These are phyloP conservation scores for Chaetogeoica ovagalla DNA, from an alignment of 2,888 invertebrate genomes.

Conservation along the genomic window DNA sequence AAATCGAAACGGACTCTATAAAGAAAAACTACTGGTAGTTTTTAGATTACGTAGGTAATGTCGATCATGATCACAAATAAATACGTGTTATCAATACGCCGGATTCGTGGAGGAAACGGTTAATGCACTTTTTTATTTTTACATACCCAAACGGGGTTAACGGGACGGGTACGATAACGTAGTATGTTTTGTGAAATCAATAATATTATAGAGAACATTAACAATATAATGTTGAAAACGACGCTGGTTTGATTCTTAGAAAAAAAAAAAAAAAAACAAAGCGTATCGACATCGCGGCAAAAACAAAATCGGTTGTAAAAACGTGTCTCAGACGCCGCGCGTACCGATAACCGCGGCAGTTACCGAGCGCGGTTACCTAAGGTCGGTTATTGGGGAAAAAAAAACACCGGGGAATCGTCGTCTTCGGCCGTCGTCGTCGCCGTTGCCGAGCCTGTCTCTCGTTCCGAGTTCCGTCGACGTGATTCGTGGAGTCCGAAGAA, in stretches of 20 bases:
- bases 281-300: neutral
- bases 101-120: conserved; percentile 31
- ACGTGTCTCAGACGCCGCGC: neutral
- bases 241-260: no score
- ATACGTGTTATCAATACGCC: conserved; percentile 17
- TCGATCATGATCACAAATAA: neutral
- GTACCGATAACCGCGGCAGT: neutral
- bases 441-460: conserved; percentile 23
- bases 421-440: conserved; percentile 32
- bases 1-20: no score
- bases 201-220: no score
- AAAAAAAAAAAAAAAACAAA: no score
- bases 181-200: no score
- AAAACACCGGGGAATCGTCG: conserved; percentile 12
- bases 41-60: no score
- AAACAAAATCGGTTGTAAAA: neutral
- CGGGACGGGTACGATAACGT: no score
- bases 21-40: no score
- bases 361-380: neutral
- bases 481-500: conserved; percentile 11
- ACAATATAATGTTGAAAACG: no score
- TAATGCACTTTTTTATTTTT: neutral
- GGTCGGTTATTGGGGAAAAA: neutral
- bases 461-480: neutral
- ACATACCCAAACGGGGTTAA: no score